A percentile compares a stretch with the other conserved stretches of the same genome.
phyloP scores from a whole-genome alignment of 2,113 vertebrate genomes.

The Oncorhynchus mykiss region DNA sequence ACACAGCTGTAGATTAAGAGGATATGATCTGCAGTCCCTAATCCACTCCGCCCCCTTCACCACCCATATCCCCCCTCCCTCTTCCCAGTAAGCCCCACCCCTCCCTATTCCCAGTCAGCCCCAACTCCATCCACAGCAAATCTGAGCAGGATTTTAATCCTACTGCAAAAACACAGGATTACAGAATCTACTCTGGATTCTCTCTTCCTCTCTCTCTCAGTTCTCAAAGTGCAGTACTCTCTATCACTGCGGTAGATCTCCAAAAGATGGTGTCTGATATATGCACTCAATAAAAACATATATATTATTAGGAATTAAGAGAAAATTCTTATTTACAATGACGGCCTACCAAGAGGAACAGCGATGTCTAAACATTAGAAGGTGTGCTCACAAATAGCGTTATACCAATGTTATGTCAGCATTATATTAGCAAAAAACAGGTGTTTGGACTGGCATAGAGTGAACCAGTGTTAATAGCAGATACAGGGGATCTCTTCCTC shows the following conservation, averaged over 20 bases:
- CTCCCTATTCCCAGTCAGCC: too few relatives aligned
- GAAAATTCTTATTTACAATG: too few relatives aligned
- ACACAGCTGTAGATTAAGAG: conserved; percentile 48
- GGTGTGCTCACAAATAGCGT: neutral
- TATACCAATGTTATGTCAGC: neutral
- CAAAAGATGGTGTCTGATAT: too few relatives aligned
- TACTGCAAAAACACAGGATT: conserved; percentile 57
- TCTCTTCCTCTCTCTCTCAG: neutral
- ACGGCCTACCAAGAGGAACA: too few relatives aligned
- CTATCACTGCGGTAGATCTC: neutral
- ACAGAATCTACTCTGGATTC: conserved; percentile 43
- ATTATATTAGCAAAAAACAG: neutral
- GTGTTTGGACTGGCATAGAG: neutral
- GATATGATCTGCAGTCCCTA: conserved; percentile 48
- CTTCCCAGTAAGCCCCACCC: too few relatives aligned
- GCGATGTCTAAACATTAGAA: too few relatives aligned
- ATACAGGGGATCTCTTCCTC: neutral
- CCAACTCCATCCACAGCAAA: conserved; percentile 22
- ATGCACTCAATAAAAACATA: too few relatives aligned
- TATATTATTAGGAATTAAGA: too few relatives aligned
- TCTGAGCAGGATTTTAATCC: conserved; percentile 67
- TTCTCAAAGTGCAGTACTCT: neutral
- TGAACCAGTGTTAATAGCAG: neutral
- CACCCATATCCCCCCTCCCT: neutral
- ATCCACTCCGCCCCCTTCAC: conserved; percentile 35